These are phyloP conservation scores for Bombus vancouverensis DNA, from an alignment of 1,140 invertebrate genomes.

Conservation along the genomic window DNA sequence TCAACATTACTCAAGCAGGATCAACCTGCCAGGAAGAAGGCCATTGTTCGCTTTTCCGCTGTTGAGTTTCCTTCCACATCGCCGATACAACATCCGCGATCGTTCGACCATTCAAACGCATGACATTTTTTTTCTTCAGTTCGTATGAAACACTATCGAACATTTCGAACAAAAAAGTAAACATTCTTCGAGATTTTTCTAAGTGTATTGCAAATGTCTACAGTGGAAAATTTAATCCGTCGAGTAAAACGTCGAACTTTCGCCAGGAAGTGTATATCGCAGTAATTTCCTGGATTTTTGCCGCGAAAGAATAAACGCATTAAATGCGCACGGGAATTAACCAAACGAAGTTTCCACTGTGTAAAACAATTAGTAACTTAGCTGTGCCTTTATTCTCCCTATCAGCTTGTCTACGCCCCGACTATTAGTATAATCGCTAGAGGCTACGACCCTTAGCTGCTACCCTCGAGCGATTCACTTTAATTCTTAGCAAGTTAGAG, in stretches of 20 bases:
- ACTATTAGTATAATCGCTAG: conserved; percentile 73
- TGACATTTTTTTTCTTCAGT: conserved; percentile 12
- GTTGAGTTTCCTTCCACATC: conserved; percentile 72
- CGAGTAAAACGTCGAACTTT: not conserved
- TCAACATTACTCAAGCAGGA: conserved; percentile 83
- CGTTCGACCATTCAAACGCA: conserved; percentile 44
- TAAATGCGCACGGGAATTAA: conserved; percentile 51
- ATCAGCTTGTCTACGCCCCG: conserved; percentile 70
- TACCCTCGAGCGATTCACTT: conserved; percentile 63
- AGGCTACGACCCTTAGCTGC: conserved; percentile 69
- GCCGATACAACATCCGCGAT: conserved; percentile 47
- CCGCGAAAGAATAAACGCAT: conserved; percentile 46
- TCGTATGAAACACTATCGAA: not conserved
- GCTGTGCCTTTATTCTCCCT: conserved; percentile 47
- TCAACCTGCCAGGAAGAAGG: conserved; percentile 78
- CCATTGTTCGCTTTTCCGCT: conserved; percentile 76
- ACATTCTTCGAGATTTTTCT: not conserved
- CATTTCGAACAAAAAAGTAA: not conserved
- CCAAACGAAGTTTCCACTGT: conserved; percentile 60
- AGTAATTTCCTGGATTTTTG: conserved; percentile 37
- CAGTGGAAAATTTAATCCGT: not conserved
- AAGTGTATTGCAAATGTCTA: too few relatives aligned
- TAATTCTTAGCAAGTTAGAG: conserved; percentile 71
- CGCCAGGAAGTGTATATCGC: not conserved
- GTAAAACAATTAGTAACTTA: conserved; percentile 70